Evolutionary conservation across 1,140 invertebrate genomes (phyloP).

Genomic region (Tribolium castaneum): DNA sequence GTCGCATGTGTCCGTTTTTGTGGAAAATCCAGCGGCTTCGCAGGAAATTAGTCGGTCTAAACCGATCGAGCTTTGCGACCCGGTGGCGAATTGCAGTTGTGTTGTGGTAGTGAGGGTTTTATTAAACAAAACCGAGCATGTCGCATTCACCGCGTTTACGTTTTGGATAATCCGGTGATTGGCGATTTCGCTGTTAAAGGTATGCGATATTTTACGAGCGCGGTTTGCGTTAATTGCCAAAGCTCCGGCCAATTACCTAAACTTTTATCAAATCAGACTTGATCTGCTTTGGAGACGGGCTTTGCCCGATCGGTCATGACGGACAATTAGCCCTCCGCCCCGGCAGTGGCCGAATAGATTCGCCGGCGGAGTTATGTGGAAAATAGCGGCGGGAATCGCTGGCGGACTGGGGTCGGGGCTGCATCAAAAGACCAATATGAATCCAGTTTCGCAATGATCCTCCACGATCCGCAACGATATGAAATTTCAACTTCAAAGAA

Average conservation of each 20-base stretch:
- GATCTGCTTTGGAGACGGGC: neutral
- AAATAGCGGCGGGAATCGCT: neutral
- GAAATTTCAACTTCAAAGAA: slow-evolving; percentile 40
- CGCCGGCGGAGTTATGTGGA: neutral
- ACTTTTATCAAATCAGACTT: slow-evolving; percentile 6
- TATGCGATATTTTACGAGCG: slow-evolving; percentile 13
- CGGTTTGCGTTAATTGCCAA: slow-evolving; percentile 2
- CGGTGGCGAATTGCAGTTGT: neutral
- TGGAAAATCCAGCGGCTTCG: neutral
- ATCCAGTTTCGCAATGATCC: slow-evolving; percentile 39
- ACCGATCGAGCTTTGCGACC: neutral
- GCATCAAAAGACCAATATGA: slow-evolving; percentile 40
- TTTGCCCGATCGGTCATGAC: slow-evolving; percentile 28
- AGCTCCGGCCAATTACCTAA: neutral
- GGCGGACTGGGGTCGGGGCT: slow-evolving; percentile 13
- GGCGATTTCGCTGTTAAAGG: slow-evolving; percentile 22
- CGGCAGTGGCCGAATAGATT: slow-evolving; percentile 7
- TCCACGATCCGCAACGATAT: slow-evolving; percentile 27
- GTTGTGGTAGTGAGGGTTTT: slow-evolving; percentile 17
- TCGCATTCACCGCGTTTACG: slow-evolving; percentile 27
- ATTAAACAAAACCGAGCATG: slow-evolving; percentile 34
- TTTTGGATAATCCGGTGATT: slow-evolving; percentile 19
- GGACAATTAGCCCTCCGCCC: slow-evolving; percentile 20
- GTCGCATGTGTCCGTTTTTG: slow-evolving; percentile 2
- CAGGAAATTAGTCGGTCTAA: slow-evolving; percentile 6